phyloP scores from a whole-genome alignment of 1,140 invertebrate genomes.

The Zaprionus kolodkinae region DNA sequence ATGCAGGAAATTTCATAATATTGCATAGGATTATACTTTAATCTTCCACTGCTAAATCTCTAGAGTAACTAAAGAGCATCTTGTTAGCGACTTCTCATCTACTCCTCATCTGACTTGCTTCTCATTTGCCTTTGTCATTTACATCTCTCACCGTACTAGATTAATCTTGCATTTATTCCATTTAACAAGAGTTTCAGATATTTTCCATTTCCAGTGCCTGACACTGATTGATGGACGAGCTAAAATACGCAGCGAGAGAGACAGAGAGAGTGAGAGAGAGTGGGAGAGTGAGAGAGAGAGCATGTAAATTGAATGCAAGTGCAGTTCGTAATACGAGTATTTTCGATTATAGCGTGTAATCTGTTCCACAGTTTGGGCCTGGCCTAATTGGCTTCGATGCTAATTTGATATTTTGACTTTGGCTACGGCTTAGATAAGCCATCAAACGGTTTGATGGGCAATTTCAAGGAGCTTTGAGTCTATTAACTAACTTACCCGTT shows the following conservation, averaged over 20 bases:
- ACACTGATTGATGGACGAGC: conserved; percentile 45
- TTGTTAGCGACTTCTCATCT: not conserved
- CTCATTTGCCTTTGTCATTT: conserved; percentile 16
- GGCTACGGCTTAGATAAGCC: conserved; percentile 11
- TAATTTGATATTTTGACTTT: conserved; percentile 9
- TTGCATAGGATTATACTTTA: no score
- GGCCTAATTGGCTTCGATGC: conserved; percentile 22
- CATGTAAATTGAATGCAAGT: conserved; percentile 14
- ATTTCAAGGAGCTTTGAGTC: conserved; percentile 67
- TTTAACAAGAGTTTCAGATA: not conserved
- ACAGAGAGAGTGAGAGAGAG: not conserved
- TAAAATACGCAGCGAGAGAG: not conserved
- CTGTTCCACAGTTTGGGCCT: not conserved
- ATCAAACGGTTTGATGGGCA: conserved; percentile 45
- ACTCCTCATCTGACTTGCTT: conserved; percentile 17
- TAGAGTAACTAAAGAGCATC: not conserved
- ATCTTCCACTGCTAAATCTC: no score
- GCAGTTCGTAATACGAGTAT: conserved; percentile 18
- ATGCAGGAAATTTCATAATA: no score
- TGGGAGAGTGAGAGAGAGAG: no score
- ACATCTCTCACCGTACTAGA: conserved; percentile 31
- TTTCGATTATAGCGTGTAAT: conserved; percentile 9
- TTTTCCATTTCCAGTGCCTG: conserved; percentile 22
- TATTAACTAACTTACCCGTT: conserved; percentile 44
- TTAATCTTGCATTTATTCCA: conserved; percentile 51